Evolutionary conservation across 2,888 invertebrate species (phyloP), one percentile per base, ranked within the genome.

Genomic region (Acanthosepion pharaonis): DNA sequence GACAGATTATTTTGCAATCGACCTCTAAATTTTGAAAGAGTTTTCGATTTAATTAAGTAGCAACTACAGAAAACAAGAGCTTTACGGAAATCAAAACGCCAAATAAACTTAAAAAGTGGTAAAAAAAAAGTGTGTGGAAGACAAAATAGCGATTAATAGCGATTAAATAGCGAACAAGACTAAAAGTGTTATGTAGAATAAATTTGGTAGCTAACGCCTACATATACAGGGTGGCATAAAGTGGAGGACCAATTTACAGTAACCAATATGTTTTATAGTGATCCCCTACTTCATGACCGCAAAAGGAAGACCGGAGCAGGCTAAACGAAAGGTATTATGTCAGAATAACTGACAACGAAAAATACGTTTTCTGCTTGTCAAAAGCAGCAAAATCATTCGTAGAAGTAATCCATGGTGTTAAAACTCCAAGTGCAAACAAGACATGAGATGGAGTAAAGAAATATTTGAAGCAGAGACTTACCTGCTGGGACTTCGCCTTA

Each of bases 401-500:
- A 78, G 78, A 78, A 78, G 33, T 78, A 78, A 78, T 78, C 78
- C 78, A n/a, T 78, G n/a, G 78, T 78, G 78, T 78, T 78, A 78
- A 33, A 78, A 78, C 1, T 78, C 78, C 78, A 78, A n/a, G 78
- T 78, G 78, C 78, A 78, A n/a, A 15, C 78, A 78, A 78, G 15
- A 78, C n/a, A 64, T 25, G 33, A 59, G 55, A 42, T n/a, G 64
- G 51, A 15, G n/a, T 33, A 23, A 92, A 33, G 91, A 94, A 94
- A 92, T 92, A 51, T 91, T 91, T 91, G 53, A 49, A 48, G 49
- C 9, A 94, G 92, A 94, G 64, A 53, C 95, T 96, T 95, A 96
- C 96, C 96, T 96, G 95, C 95, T 96, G 95, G 91, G 95, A 95
- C 94, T 95, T 96, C 95, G 96, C 95, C 96, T 96, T 96, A 95